These are phyloP conservation scores for Tiliacea citrago DNA, from an alignment of 2,888 invertebrate genomes.

Conservation along the genomic window DNA sequence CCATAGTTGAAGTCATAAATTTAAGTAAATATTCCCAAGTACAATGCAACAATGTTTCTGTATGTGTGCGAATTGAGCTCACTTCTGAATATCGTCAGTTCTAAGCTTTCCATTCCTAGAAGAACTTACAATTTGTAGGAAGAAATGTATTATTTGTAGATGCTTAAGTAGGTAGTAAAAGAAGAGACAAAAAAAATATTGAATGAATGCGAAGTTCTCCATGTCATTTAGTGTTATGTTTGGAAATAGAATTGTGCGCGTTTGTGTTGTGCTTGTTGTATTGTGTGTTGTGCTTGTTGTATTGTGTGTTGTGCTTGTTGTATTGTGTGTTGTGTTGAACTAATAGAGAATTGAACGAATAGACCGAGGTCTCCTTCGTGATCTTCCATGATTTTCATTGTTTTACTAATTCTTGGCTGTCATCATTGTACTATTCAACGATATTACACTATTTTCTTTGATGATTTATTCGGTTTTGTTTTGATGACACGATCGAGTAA, in stretches of 20 bases:
- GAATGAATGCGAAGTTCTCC: background rate
- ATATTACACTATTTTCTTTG: background rate
- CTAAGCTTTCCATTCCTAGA: conserved; percentile 59
- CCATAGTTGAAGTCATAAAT: conserved; percentile 70
- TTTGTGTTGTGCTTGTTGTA: no score
- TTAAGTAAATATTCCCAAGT: conserved; percentile 45
- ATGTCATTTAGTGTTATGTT: background rate
- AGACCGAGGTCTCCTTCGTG: background rate
- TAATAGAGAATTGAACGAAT: background rate
- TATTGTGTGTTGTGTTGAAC: background rate
- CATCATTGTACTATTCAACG: background rate
- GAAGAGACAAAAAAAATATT: background rate
- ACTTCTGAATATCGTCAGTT: conserved; percentile 60
- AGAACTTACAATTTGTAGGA: conserved; percentile 40
- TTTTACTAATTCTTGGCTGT: background rate
- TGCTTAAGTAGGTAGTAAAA: conserved; percentile 40
- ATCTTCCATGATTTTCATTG: background rate
- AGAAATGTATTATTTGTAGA: conserved; percentile 42
- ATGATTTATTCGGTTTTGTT: background rate
- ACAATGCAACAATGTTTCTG: conserved; percentile 60
- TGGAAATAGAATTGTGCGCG: background rate
- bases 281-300: no score
- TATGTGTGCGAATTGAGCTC: conserved; percentile 54
- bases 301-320: no score
- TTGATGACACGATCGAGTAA: background rate